phyloP scores from a whole-genome alignment of 2,113 vertebrate genomes.

The Oncorhynchus gorbuscha region DNA sequence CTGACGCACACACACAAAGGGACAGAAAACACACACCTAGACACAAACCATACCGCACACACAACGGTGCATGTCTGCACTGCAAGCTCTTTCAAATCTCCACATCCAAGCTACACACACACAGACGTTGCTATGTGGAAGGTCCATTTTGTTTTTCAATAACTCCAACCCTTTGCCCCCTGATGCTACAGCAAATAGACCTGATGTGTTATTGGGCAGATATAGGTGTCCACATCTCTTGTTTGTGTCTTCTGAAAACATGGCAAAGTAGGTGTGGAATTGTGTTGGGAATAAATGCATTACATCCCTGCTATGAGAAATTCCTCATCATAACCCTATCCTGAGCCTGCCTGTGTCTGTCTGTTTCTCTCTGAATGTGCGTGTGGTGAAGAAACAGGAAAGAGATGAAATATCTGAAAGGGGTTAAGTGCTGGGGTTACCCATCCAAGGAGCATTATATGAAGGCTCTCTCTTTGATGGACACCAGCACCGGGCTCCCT shows the following conservation, averaged over 20 bases:
- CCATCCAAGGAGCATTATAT: slow-evolving; percentile 98
- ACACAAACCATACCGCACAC: no score
- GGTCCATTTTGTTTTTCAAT: no score
- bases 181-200: no score
- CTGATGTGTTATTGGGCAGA: slow-evolving; percentile 51
- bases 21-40: neutral
- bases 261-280: no score
- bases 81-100: no score
- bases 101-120: slow-evolving; percentile 31
- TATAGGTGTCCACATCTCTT: slow-evolving; percentile 70
- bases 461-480: slow-evolving; percentile 99
- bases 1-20: slow-evolving; percentile 36
- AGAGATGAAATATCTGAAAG: slow-evolving; percentile 86
- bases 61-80: neutral
- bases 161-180: no score
- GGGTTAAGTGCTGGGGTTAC: slow-evolving; percentile 97
- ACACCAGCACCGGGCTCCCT: slow-evolving; percentile 97
- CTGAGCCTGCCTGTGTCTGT: slow-evolving; percentile 26
- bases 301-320: slow-evolving; percentile 62
- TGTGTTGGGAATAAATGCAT: slow-evolving; percentile 62
- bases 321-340: slow-evolving; percentile 65
- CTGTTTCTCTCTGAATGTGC: slow-evolving; percentile 18
- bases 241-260: slow-evolving; percentile 71
- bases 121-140: slow-evolving; percentile 7
- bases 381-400: slow-evolving; percentile 44